Evolutionary conservation across 1,140 invertebrate genomes (phyloP), one percentile per base, ranked within the genome.

Genomic region (Neodiprion lecontei): DNA sequence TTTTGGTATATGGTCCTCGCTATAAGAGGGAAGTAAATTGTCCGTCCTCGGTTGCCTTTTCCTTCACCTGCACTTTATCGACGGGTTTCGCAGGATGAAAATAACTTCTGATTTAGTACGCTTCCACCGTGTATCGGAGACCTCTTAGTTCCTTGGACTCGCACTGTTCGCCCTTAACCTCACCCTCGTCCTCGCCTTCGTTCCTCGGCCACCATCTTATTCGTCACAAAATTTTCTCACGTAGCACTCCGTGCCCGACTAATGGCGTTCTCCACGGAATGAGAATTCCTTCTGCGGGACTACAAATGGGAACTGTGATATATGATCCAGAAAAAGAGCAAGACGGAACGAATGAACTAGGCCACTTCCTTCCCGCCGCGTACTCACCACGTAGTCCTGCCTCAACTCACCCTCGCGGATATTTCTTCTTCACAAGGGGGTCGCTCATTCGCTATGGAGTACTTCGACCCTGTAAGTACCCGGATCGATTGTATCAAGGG

Each of bases 231-330:
- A 61, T 61, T 61, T 61, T 61, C 53, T 61, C 53, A 61, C 53
- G 53, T 61, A 61, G 53, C 53, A 61, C 53, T 61, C 7, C 53
- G 53, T 17, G 53, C 53, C 53, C 53, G 53, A 61, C 53, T 61
- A 61, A 61, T 61, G n/a, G 53, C 53, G 53, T 61, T 61, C 53
- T 61, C n/a, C n/a, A 14, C 53, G 53, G 53, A 61, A 61, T 61
- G 53, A 61, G 53, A 61, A 61, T 61, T 61, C 53, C 53, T 61
- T 61, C 53, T 61, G 53, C 53, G 53, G 53, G 53, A 61, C 53
- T 61, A 61, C 53, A 61, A 61, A 61, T 61, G 53, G 53, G 53
- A 61, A 61, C 53, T 61, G 53, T 61, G 53, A 61, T 61, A 61
- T 61, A 61, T 61, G 11, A 61, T 61, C 53, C 53, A 61, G 53